A percentile compares a stretch with the other conserved stretches of the same genome.
Conservation (phyloP, 2,113 vertebrate species). For the Catharus minimus region DNA sequence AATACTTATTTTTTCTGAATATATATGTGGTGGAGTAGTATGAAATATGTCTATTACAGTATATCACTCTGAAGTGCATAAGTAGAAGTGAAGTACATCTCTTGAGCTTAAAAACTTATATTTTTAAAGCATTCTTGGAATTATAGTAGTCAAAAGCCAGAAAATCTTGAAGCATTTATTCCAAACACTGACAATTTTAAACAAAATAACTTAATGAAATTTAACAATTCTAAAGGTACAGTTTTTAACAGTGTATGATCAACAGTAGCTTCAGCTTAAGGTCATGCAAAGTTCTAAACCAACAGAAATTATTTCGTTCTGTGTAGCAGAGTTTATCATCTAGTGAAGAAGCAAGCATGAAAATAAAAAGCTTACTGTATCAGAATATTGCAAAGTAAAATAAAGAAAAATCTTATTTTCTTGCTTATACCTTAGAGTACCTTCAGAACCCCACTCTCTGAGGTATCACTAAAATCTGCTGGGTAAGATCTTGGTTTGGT, state of each 20-base stretch:
- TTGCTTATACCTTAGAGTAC: neutral
- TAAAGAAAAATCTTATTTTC: neutral
- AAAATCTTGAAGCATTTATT: neutral
- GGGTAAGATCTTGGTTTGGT: neutral
- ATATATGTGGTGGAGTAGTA: neutral
- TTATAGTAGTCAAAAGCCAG: neutral
- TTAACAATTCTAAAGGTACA: neutral
- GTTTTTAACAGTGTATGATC: neutral
- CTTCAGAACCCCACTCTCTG: neutral
- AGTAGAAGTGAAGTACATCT: neutral
- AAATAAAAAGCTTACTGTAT: neutral
- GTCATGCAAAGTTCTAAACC: neutral
- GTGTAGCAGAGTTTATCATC: neutral
- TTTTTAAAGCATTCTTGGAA: neutral
- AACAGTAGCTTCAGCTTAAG: conserved; percentile 13
- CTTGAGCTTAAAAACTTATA: neutral
- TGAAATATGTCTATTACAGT: neutral
- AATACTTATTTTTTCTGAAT: neutral
- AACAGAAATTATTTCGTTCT: neutral
- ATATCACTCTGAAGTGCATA: neutral
- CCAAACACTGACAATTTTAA: neutral
- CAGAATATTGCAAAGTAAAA: neutral
- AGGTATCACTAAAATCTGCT: neutral
- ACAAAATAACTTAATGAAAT: neutral
- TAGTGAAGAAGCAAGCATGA: neutral